These are phyloP conservation scores for Catocala sponsa DNA, from an alignment of 2,888 invertebrate species.

Conservation along the genomic window DNA sequence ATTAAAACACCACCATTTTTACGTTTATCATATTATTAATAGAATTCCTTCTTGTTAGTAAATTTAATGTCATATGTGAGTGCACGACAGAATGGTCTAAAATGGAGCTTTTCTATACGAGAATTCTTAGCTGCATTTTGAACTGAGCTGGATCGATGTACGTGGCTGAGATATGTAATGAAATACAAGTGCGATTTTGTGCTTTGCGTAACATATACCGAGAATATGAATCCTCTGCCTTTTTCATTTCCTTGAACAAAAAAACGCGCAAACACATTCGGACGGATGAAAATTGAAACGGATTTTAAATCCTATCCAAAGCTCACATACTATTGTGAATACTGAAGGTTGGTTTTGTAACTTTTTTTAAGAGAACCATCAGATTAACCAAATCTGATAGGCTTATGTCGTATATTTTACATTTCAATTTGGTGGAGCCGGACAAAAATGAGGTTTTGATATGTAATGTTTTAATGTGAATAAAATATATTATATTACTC, in stretches of 20 bases:
- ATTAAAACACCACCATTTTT: no score
- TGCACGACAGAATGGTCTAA: no score
- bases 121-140: no score
- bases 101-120: no score
- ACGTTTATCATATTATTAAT: no score
- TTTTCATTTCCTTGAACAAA: slow-evolving; percentile 1
- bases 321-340: slow-evolving; percentile 4
- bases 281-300: slow-evolving; percentile 12
- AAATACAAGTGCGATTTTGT: no score
- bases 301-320: slow-evolving; percentile 20
- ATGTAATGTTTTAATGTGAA: neutral
- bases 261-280: slow-evolving; percentile 9
- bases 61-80: no score
- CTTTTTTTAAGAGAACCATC: neutral
- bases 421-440: neutral
- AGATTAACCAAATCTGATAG: slow-evolving; percentile 6
- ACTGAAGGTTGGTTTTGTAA: slow-evolving; percentile 5
- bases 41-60: no score
- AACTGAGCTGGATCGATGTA: no score
- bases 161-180: no score
- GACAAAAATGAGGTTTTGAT: neutral
- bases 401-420: neutral
- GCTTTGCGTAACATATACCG: no score
- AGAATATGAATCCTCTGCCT: neutral
- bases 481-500: no score